Evolutionary conservation across 2,113 vertebrate genomes (phyloP).

Genomic region (Coptodon rendalli): DNA sequence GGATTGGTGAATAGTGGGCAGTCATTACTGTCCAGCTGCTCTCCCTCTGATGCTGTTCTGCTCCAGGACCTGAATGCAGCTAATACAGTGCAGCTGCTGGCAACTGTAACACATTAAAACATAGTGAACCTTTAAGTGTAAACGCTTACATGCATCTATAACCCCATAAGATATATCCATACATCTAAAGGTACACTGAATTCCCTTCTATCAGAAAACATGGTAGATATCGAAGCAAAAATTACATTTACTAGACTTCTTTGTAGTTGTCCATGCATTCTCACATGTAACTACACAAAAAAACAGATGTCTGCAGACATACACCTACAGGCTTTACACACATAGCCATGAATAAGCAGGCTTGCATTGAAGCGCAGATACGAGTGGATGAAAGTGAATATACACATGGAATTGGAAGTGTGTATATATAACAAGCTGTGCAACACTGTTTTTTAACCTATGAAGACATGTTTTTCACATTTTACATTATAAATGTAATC

Average conservation of each 20-base stretch:
- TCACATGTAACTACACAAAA: slow-evolving; percentile 7
- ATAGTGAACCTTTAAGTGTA: not conserved
- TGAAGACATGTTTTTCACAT: not conserved
- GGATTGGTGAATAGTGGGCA: slow-evolving; percentile 18
- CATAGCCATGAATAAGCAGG: slow-evolving; percentile 11
- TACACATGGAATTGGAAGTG: slow-evolving; percentile 5
- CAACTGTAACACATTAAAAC: not conserved
- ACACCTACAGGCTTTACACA: slow-evolving; percentile 34
- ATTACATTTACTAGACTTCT: not conserved
- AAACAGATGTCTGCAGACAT: slow-evolving; percentile 38
- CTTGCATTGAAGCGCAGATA: slow-evolving; percentile 5
- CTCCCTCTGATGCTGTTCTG: not conserved
- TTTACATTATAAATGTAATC: not conserved
- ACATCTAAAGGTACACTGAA: not conserved
- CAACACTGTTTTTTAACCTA: not conserved
- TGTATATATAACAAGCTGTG: not conserved
- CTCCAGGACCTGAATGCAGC: not conserved
- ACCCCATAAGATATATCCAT: not conserved
- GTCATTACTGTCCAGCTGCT: slow-evolving; percentile 46
- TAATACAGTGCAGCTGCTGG: slow-evolving; percentile 11
- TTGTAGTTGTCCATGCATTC: slow-evolving; percentile 13
- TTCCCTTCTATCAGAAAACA: not conserved
- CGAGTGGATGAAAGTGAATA: slow-evolving; percentile 14
- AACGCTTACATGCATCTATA: not conserved
- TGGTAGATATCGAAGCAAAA: not conserved